Percentiles rank a stretch among this genome's conserved stretches.
Conservation (phyloP, 2,113 vertebrate species). For the Synchiropus splendidus region DNA sequence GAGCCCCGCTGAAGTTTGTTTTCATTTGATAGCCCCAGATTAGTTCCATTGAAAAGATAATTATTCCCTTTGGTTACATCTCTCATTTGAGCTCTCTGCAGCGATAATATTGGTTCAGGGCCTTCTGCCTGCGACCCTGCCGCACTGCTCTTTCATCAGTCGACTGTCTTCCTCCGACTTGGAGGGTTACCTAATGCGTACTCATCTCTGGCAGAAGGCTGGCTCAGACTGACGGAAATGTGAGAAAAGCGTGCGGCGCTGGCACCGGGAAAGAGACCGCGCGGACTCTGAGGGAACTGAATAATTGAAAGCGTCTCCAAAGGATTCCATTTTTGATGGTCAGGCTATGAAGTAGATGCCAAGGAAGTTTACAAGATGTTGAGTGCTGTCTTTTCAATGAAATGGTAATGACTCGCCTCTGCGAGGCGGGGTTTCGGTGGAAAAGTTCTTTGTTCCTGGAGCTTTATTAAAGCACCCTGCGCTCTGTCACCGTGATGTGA, state of each 20-base stretch:
- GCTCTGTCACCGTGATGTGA: constrained; percentile 46
- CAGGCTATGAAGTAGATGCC: constrained; percentile 29
- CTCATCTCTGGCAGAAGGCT: constrained; percentile 6
- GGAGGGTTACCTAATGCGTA: constrained; percentile 8
- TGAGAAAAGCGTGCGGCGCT: constrained; percentile 11
- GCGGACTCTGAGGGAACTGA: constrained; percentile 36
- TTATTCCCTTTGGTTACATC: constrained; percentile 42
- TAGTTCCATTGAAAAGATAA: constrained; percentile 29
- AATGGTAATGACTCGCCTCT: constrained; percentile 28
- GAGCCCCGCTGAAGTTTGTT: constrained; percentile 30
- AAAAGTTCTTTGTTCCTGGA: constrained; percentile 29
- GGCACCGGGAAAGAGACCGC: constrained; percentile 27
- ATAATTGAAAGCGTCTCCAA: constrained; percentile 51
- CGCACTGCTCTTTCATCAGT: constrained; percentile 8
- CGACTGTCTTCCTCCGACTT: constrained; percentile 16
- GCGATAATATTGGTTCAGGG: constrained; percentile 31
- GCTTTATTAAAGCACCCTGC: constrained; percentile 42
- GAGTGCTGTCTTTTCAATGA: constrained; percentile 31
- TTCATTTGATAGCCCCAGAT: constrained; percentile 49
- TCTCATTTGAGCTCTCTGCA: constrained; percentile 21
- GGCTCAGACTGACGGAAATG: constrained; percentile 6
- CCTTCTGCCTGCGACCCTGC: constrained; percentile 18
- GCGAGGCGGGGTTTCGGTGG: constrained; percentile 22
- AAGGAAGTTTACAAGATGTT: constrained; percentile 14
- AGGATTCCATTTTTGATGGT: constrained; percentile 32